Evolutionary conservation across 2,113 vertebrate species (phyloP).

Genomic region (Alethe diademata): DNA sequence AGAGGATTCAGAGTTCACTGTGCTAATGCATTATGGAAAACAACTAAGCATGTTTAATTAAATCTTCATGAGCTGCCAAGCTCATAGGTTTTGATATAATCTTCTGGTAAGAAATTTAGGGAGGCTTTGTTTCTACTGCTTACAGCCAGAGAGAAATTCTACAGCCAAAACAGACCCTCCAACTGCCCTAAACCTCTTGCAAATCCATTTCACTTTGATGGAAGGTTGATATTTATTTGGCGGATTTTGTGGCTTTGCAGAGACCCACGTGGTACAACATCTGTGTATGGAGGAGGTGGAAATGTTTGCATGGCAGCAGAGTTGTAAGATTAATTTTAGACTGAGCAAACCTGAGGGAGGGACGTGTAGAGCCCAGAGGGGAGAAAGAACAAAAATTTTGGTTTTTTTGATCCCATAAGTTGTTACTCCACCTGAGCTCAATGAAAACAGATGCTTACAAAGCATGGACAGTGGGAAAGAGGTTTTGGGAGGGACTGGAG

Average conservation of each 20-base stretch:
- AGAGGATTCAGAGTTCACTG: background rate
- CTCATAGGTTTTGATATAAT: background rate
- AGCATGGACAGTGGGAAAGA: background rate
- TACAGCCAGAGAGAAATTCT: background rate
- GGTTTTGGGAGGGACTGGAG: rapidly evolving
- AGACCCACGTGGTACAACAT: background rate
- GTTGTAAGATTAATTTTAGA: background rate
- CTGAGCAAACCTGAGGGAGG: background rate
- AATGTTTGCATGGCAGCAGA: background rate
- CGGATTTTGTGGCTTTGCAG: background rate
- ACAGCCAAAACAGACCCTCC: background rate
- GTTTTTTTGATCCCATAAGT: background rate
- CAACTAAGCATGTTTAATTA: background rate
- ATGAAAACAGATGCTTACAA: background rate
- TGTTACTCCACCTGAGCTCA: background rate
- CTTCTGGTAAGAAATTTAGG: background rate
- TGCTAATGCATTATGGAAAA: background rate
- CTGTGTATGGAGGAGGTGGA: background rate
- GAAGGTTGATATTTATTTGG: background rate
- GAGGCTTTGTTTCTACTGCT: background rate
- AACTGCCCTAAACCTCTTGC: background rate
- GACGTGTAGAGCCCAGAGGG: background rate
- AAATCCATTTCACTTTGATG: background rate
- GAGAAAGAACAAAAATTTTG: background rate
- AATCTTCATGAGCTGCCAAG: background rate